Base-by-base conservation (phyloP, 2,797 vertebrate species). In the Macrochelys suwanniensis region DNA sequence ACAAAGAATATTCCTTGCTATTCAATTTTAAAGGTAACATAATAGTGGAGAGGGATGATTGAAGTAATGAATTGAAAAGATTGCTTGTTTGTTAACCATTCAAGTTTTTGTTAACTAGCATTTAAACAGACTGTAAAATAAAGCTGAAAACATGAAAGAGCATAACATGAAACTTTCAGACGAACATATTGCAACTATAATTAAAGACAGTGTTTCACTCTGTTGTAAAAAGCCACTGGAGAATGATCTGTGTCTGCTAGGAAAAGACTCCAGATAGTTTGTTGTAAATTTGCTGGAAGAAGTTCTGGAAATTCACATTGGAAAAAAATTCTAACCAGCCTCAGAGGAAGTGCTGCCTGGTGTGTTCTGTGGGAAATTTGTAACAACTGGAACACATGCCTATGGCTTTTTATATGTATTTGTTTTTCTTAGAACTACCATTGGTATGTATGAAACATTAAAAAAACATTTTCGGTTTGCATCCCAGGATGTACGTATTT, bases 291-390 rank as follows among this genome's bases (percentile, higher is more conserved):
- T 96, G 47, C 54, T 92, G 93, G 80, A 87, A 89, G 11, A 80
- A 85, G 33, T 71, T 94, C 88, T 50, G 90, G 86, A 93, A 96
- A 89, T 93, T n/a, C 88, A 91, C 95, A 84, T 51, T 95, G 54
- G 23, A 76, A 76, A 74, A 76, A 45, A 47, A 26, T 76, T 76
- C 42, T 76, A 47, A 76, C 91, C 15, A 93, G 68, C 65, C 84
- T 84, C 91, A 56, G 86, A 89, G 93, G 91, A 97, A 91, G 85
- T 84, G 86, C 90, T 95, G 87, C 93, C 84, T 96, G 45, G 80
- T 92, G 86, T 93, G 96, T 96, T 81, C 89, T 90, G 50, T 89
- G 88, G 82, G 89, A 94, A 71, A 82, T 53, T 45, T 91, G 47
- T 83, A 91, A 91, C 93, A 95, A 59, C 88, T 96, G 95, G 78